A percentile compares a stretch with the other conserved stretches of the same genome.
phyloP scores from a whole-genome alignment of 2,797 vertebrate species.

The Esox lucius region DNA sequence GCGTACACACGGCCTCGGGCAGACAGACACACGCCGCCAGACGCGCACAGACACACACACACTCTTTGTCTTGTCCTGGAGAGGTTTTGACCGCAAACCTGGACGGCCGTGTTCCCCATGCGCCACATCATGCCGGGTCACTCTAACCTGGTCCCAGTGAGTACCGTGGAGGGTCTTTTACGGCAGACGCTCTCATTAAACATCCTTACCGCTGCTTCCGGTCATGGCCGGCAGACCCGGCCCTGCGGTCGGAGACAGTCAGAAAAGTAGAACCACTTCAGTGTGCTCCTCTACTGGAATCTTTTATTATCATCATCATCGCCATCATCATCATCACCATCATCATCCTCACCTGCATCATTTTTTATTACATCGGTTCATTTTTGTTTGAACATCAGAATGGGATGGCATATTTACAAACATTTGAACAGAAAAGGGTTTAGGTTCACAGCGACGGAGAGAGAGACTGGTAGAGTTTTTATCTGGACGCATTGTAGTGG shows the following conservation, averaged over 20 bases:
- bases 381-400: constrained; percentile 69
- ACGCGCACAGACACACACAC: not conserved
- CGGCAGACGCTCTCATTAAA: not conserved
- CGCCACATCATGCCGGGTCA: constrained; percentile 17
- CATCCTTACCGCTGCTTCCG: not conserved
- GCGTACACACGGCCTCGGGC: constrained; percentile 9
- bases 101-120: not conserved
- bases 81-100: constrained; percentile 33
- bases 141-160: constrained; percentile 17
- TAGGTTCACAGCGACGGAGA: constrained; percentile 81
- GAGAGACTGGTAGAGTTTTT: constrained; percentile 61
- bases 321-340: constrained; percentile 72
- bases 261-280: constrained; percentile 46
- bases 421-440: constrained; percentile 64
- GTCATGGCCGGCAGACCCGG: too few species aligned
- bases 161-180: not conserved
- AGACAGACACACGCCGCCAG: not conserved
- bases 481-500: constrained; percentile 40
- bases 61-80: constrained; percentile 57
- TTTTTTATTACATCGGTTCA: constrained; percentile 75
- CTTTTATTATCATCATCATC: constrained; percentile 78
- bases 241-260: not conserved
- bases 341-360: constrained; percentile 56
- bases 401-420: constrained; percentile 77
- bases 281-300: constrained; percentile 78